Base-by-base conservation (phyloP, 2,888 invertebrate species). In the Piscicola geometra region DNA sequence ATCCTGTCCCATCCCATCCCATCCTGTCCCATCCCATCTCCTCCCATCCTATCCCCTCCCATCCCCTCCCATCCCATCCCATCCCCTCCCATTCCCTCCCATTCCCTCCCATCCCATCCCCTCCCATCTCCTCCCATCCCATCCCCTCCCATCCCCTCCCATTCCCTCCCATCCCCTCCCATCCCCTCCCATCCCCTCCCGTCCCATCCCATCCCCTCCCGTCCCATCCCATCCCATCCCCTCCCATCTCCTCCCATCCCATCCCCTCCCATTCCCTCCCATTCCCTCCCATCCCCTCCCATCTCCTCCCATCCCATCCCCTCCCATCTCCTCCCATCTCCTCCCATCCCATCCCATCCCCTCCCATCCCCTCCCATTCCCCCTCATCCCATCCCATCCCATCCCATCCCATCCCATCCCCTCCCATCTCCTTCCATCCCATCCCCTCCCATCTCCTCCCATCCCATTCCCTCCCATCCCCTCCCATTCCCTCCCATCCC, bases 111-210 rank as follows among this genome's bases (percentile, higher is more conserved):
- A 3, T 9, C 3, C 25, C 28, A 25, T 25, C 9, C 64, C 3
- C 28, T 64, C 3, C 64, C 64, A 2, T n/a, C 68, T 15, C 68
- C 68, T 15, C 12, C 47, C 0, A 68, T 50, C 21, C 33, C 87
- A 41, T 88, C 88, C 78, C 87, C 87, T 18, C 87, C 88, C 81
- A 83, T 87, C 70, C 84, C 88, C 84, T 87, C 86, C 81, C 64
- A 9, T 12, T 21, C 30, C 64, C 28, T 18, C 3, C 64, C 64
- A 64, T 64, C 64, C 64, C 3, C 30, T 9, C 3, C 25, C 28
- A 25, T 25, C 9, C 64, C 3, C 28, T 64, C 3, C 64, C 64
- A 2, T n/a, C 68, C 5, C 68, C 64, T 25, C n/a, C n/a, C n/a
- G n/a, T 12, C 64, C 30, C 64, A 3, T 18, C 3, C 64, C 64